Evolutionary conservation across 2,113 vertebrate genomes (phyloP).

Genomic region (Mustelus asterias): DNA sequence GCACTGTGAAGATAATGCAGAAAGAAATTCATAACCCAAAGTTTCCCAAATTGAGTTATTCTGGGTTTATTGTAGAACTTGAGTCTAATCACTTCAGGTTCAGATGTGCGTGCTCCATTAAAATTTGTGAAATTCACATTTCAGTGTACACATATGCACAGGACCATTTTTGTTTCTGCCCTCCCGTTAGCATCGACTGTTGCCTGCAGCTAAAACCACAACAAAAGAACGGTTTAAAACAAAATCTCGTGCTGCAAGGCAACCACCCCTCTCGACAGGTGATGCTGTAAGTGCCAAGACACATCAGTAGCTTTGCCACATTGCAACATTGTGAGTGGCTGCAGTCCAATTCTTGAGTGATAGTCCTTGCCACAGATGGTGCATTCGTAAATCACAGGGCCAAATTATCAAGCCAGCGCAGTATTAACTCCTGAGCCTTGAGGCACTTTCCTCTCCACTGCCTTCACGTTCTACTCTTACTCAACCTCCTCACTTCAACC

Average conservation of each 20-base stretch:
- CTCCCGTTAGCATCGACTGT: neutral
- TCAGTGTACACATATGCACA: neutral
- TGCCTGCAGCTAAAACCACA: neutral
- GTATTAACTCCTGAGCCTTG: neutral
- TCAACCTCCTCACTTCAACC: neutral
- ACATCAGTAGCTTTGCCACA: neutral
- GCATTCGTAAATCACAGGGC: neutral
- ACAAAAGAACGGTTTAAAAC: neutral
- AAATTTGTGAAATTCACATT: neutral
- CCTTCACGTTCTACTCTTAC: neutral
- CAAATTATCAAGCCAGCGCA: neutral
- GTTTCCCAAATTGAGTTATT: neutral
- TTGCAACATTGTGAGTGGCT: neutral
- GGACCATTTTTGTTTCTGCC: neutral
- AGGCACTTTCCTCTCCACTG: neutral
- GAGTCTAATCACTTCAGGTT: constrained; percentile 10
- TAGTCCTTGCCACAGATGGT: constrained; percentile 21
- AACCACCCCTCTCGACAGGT: neutral
- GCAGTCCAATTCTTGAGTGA: neutral
- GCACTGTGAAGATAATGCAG: neutral
- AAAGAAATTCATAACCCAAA: constrained; percentile 13
- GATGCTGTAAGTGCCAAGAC: neutral
- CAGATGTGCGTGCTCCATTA: neutral
- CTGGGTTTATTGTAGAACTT: neutral
- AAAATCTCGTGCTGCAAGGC: neutral